Base-by-base conservation (phyloP, 2,113 vertebrate species). In the Osmerus mordax region DNA sequence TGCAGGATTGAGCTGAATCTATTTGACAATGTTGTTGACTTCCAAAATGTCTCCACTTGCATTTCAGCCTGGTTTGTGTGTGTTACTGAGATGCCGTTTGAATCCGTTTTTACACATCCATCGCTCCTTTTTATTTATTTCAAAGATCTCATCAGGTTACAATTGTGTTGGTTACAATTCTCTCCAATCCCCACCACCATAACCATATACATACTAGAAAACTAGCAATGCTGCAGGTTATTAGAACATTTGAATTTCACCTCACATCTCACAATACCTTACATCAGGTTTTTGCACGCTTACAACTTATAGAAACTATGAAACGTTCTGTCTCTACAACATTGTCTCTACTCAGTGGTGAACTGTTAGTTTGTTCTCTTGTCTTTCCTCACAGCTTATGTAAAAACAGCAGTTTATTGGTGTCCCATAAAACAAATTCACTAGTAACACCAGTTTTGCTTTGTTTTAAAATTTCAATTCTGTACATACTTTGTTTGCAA, bases 401-500 rank as follows among this genome's bases (percentile, higher is more conserved):
- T 64, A 73, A 80, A 82, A 83, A 81, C 66, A 82, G 81, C 81
- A 83, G 85, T 86, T 19, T 68, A 71, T 65, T 19, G 16, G 16
- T 65, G 64, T 21, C 9, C 15, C 25, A 36, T n/a, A n/a, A 21
- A 51, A 12, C n/a, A 14, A 25, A 4, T 16, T 85, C 81, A 75
- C 74, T 70, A 77, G 74, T 84, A 79, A 84, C 82, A 28, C 8
- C 41, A 47, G 41, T 47, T 47, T 80, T 78, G 79, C 86, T 84
- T 86, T 83, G 79, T 85, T 87, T 81, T 86, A 88, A 88, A 87
- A 79, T 89, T 88, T 77, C 64, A 70, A 75, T 80, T 41, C 59
- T 92, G 89, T 92, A 89, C 16, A 91, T 91, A 91, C 74, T 75
- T 87, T 83, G 87, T 82, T 86, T 91, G 84, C 85, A 83, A 84